A percentile compares a stretch with the other conserved stretches of the same genome.
Conservation (phyloP, 2,797 vertebrate genomes). For the Pseudomugil gertrudae region DNA sequence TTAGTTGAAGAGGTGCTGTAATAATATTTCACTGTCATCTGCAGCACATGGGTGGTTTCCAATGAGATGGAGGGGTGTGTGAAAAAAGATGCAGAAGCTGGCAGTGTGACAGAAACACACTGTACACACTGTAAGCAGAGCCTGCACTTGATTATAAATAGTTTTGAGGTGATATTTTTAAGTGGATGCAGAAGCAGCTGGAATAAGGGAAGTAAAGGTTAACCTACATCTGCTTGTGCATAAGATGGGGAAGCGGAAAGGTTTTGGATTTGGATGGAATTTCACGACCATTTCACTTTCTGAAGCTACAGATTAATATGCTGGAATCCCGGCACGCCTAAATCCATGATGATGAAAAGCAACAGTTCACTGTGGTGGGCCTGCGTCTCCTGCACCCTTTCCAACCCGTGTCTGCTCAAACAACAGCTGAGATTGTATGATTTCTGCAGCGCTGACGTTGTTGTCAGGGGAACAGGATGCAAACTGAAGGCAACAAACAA, state of each 20-base stretch:
- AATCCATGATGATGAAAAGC: slow-evolving; percentile 27
- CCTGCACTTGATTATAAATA: slow-evolving; percentile 17
- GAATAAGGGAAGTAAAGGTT: slow-evolving; percentile 3
- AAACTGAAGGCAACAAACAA: slow-evolving; percentile 68
- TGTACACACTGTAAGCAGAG: slow-evolving; percentile 3
- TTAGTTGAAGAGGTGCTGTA: slow-evolving; percentile 30
- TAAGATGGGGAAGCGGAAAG: slow-evolving; percentile 35
- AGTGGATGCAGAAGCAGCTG: slow-evolving; percentile 9
- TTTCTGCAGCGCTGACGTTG: slow-evolving; percentile 65
- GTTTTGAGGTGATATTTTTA: slow-evolving; percentile 23
- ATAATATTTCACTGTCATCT: slow-evolving; percentile 19
- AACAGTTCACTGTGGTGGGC: slow-evolving; percentile 53
- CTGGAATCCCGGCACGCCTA: slow-evolving; percentile 13
- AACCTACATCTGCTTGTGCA: slow-evolving; percentile 8
- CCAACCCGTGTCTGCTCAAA: slow-evolving; percentile 53
- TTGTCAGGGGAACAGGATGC: slow-evolving; percentile 67
- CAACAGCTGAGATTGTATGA: slow-evolving; percentile 64
- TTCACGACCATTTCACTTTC: slow-evolving; percentile 14
- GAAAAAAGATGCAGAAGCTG: not conserved
- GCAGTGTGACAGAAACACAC: slow-evolving; percentile 8
- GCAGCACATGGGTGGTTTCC: slow-evolving; percentile 6
- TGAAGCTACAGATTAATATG: slow-evolving; percentile 28
- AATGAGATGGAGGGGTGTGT: not conserved
- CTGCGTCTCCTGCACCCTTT: slow-evolving; percentile 33
- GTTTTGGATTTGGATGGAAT: slow-evolving; percentile 13